Percentiles rank a stretch among this genome's conserved stretches.
These are phyloP conservation scores for Haliaeetus leucogaster DNA, from an alignment of 2,113 vertebrate species.

Conservation along the genomic window DNA sequence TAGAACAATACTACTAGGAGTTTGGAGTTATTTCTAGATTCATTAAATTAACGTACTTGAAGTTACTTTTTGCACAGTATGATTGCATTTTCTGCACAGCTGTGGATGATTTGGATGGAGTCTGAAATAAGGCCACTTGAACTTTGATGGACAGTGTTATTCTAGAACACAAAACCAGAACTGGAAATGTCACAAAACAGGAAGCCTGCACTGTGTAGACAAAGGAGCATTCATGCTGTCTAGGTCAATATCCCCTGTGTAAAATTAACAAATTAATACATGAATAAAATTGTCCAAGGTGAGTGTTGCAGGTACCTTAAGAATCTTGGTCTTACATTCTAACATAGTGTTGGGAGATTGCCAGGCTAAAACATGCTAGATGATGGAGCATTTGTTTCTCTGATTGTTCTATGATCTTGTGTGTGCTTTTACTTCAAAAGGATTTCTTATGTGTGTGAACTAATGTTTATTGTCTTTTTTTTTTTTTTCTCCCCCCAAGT, in stretches of 20 bases:
- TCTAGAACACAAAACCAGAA: background rate
- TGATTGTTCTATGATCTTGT: background rate
- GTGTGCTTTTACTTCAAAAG: background rate
- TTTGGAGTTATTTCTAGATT: background rate
- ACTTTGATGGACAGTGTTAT: background rate
- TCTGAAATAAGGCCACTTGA: background rate
- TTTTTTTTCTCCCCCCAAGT: background rate
- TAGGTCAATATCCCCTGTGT: background rate
- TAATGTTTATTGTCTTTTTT: background rate
- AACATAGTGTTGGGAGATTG: background rate
- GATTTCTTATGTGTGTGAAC: background rate
- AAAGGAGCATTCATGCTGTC: background rate
- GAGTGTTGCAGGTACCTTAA: background rate
- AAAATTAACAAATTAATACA: background rate
- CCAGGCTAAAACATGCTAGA: background rate
- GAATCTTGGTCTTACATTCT: background rate
- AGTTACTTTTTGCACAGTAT: background rate
- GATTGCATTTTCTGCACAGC: background rate
- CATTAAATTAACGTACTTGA: background rate
- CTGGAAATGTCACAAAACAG: slow-evolving; percentile 6
- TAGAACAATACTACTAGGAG: background rate
- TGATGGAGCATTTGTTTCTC: background rate
- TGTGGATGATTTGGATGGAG: background rate
- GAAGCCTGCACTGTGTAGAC: background rate
- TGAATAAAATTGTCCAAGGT: background rate